Evolutionary conservation across 2,797 vertebrate species (phyloP).

Genomic region (Decapterus maruadsi): DNA sequence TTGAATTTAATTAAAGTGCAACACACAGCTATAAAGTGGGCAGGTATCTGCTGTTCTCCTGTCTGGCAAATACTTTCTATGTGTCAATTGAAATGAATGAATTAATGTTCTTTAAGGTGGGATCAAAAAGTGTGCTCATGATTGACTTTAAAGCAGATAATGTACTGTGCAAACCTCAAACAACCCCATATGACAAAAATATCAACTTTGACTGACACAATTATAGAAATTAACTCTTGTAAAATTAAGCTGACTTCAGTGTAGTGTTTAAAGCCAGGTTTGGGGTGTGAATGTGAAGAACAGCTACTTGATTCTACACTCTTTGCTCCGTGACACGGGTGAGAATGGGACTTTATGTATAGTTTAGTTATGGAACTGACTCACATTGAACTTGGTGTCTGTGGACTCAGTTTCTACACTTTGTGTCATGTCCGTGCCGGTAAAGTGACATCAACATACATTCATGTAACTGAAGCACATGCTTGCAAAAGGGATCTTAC

Average conservation of each 20-base stretch:
- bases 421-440: not conserved
- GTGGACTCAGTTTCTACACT: not conserved
- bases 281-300: not conserved
- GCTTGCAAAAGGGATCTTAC: conserved; percentile 6
- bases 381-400: not conserved
- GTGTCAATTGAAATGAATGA: too few relatives aligned
- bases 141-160: too few relatives aligned
- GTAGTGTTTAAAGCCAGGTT: not conserved
- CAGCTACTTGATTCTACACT: not conserved
- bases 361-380: not conserved
- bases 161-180: too few relatives aligned
- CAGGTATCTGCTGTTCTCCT: not conserved
- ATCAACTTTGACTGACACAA: too few relatives aligned
- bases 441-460: not conserved
- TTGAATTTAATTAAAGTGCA: too few relatives aligned
- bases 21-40: too few relatives aligned
- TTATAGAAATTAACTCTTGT: not conserved
- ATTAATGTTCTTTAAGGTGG: too few relatives aligned
- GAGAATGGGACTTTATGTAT: not conserved
- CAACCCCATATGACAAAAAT: too few relatives aligned
- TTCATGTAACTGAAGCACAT: conserved; percentile 9
- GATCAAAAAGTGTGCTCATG: too few relatives aligned
- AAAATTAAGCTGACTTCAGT: not conserved
- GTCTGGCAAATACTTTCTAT: not conserved
- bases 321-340: not conserved